phyloP scores from a whole-genome alignment of 1,140 invertebrate genomes.

The Drosophila pachea region DNA sequence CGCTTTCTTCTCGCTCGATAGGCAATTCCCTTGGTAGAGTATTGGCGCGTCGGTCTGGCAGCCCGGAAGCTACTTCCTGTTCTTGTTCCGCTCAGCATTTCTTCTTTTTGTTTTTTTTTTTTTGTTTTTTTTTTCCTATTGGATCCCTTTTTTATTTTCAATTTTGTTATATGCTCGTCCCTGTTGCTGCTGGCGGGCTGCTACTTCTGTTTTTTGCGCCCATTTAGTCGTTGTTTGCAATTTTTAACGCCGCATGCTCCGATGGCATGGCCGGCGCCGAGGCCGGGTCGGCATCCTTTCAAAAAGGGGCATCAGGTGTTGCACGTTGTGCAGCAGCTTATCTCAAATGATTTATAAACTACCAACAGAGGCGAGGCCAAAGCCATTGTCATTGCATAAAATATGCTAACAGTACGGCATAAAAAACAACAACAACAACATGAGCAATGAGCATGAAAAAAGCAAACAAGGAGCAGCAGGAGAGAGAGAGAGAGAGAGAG shows the following conservation, averaged over 20 bases:
- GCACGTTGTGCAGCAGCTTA: slow-evolving; percentile 78
- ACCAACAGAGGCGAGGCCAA: slow-evolving; percentile 78
- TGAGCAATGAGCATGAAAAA: slow-evolving; percentile 21
- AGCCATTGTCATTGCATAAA: slow-evolving; percentile 79
- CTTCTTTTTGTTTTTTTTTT: not conserved
- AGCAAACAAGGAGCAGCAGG: slow-evolving; percentile 6
- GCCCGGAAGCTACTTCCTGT: slow-evolving; percentile 7
- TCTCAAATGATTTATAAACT: slow-evolving; percentile 79
- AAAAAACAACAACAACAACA: slow-evolving; percentile 37
- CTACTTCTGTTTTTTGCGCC: slow-evolving; percentile 59
- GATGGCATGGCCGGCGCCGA: slow-evolving; percentile 26
- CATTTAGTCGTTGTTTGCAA: slow-evolving; percentile 73
- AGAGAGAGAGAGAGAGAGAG: not conserved
- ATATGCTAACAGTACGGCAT: slow-evolving; percentile 71
- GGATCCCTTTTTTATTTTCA: slow-evolving; percentile 69
- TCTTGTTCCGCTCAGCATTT: slow-evolving; percentile 43
- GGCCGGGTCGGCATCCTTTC: slow-evolving; percentile 65
- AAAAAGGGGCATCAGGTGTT: slow-evolving; percentile 78
- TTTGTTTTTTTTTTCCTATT: slow-evolving; percentile 36
- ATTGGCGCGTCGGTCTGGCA: not conserved
- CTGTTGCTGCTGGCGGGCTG: slow-evolving; percentile 20
- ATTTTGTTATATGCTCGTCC: slow-evolving; percentile 60
- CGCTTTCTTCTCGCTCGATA: not conserved
- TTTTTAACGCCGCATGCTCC: slow-evolving; percentile 63
- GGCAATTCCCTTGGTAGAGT: not conserved